These are phyloP conservation scores for Anastrepha obliqua DNA, from an alignment of 1,140 invertebrate genomes.

Conservation along the genomic window DNA sequence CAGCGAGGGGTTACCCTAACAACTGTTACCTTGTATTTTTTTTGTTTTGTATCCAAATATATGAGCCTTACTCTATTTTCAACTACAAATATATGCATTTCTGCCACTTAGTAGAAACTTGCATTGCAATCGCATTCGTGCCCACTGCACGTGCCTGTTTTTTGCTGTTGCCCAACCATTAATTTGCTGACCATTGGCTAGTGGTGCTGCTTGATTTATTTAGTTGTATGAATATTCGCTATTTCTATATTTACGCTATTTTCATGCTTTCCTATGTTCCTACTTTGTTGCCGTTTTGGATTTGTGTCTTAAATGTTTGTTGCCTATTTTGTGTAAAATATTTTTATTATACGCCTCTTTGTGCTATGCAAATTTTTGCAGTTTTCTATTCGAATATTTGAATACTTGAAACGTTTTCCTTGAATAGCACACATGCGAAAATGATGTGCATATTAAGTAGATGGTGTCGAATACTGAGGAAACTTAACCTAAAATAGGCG, in stretches of 20 bases:
- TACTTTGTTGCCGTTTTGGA: not conserved
- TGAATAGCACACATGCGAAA: slow-evolving; percentile 28
- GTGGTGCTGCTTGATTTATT: slow-evolving; percentile 13
- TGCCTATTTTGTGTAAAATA: slow-evolving; percentile 44
- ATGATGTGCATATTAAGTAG: slow-evolving; percentile 37
- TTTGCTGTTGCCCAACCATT: not conserved
- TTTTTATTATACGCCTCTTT: slow-evolving; percentile 49
- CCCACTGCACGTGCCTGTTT: slow-evolving; percentile 5
- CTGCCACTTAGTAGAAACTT: not conserved
- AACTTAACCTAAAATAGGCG: too few relatives aligned
- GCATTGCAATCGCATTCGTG: not conserved
- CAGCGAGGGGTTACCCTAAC: not conserved
- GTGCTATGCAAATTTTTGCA: not conserved
- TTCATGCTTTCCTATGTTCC: not conserved
- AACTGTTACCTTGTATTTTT: slow-evolving; percentile 5
- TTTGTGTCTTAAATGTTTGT: not conserved
- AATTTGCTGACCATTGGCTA: not conserved
- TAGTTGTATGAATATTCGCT: not conserved
- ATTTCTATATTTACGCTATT: too few relatives aligned
- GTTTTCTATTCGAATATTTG: slow-evolving; percentile 4
- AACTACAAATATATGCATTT: not conserved
- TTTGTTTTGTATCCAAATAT: too few relatives aligned
- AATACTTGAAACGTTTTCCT: slow-evolving; percentile 23
- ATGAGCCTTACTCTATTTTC: too few relatives aligned
- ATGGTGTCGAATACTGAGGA: too few relatives aligned